Evolutionary conservation across 2,888 invertebrate genomes (phyloP), one percentile per base, ranked within the genome.

Genomic region (Drosophila atripex): DNA sequence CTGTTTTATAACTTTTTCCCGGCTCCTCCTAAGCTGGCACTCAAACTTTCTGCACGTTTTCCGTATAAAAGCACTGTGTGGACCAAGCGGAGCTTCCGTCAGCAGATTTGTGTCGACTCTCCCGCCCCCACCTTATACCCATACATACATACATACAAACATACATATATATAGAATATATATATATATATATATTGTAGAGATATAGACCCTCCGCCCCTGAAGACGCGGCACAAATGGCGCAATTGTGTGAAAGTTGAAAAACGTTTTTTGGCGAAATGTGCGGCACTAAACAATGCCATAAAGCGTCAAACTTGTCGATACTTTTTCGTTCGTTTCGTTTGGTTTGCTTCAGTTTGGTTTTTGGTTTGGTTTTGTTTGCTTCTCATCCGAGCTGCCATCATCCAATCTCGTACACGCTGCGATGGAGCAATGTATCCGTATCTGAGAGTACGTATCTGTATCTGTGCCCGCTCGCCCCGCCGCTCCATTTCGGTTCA

Each of bases 241-340:
- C 85, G 87, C 86, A 87, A 86, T 86, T 88, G 86, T 88, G 88
- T 86, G 87, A 87, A 87, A 84, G 88, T 85, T 85, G 84, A 84
- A 86, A 85, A 85, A 85, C 84, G 84, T 88, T 85, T 64, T 83
- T 83, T 86, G 86, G 86, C 84, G 88, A 88, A 85, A 85, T 85
- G 88, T 85, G 84, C 80, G 84, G 75, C 86, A 85, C 84, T 85
- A 85, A 85, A 85, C 84, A 85, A 86, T 85, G 88, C 87, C 85
- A 85, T 85, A 88, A 85, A 85, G 87, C 85, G 87, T 88, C 85
- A 85, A 88, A 88, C 88, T 85, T 86, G 88, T 85, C 85, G 87
- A 85, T 88, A 85, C 80, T 78, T 84, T 72, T 68, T 72, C 56
- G 66, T 66, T 35, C n/a, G 35, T 35, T 35, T 35, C 35, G 35